Conservation (phyloP, 2,888 invertebrate species). For the Elmis aenea region DNA sequence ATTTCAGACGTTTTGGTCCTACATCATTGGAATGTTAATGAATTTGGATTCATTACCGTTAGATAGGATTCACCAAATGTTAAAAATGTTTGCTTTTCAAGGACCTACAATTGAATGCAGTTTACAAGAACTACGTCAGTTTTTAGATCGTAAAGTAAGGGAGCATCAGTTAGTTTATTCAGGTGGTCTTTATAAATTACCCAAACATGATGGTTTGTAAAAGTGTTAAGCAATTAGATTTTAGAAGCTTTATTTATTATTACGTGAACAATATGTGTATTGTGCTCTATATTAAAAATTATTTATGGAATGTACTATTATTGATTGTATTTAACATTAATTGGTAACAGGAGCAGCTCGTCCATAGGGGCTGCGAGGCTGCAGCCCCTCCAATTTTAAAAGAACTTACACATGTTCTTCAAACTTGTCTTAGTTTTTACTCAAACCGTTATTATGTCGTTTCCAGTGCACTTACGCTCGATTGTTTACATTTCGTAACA, state of each 20-base stretch:
- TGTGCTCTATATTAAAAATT: not conserved
- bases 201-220: slow-evolving; percentile 52
- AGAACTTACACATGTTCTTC: too few relatives aligned
- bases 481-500: too few relatives aligned
- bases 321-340: too few relatives aligned
- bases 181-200: slow-evolving; percentile 82
- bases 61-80: slow-evolving; percentile 92
- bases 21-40: slow-evolving; percentile 94
- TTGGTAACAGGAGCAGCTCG: too few relatives aligned
- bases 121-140: slow-evolving; percentile 79
- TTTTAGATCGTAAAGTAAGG: slow-evolving; percentile 87
- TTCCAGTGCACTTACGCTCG: too few relatives aligned
- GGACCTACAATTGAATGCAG: slow-evolving; percentile 85
- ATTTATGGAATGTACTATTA: too few relatives aligned
- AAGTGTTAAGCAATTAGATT: too few relatives aligned
- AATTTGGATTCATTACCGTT: slow-evolving; percentile 88
- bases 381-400: too few relatives aligned
- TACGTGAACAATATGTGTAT: not conserved
- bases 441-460: too few relatives aligned
- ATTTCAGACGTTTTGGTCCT: slow-evolving; percentile 83
- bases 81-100: slow-evolving; percentile 94
- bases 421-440: too few relatives aligned
- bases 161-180: slow-evolving; percentile 82
- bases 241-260: not conserved
- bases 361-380: too few relatives aligned